A percentile compares a stretch with the other conserved stretches of the same genome.
Conservation (phyloP, 2,113 vertebrate species). For the Sarotherodon lohbergeri region DNA sequence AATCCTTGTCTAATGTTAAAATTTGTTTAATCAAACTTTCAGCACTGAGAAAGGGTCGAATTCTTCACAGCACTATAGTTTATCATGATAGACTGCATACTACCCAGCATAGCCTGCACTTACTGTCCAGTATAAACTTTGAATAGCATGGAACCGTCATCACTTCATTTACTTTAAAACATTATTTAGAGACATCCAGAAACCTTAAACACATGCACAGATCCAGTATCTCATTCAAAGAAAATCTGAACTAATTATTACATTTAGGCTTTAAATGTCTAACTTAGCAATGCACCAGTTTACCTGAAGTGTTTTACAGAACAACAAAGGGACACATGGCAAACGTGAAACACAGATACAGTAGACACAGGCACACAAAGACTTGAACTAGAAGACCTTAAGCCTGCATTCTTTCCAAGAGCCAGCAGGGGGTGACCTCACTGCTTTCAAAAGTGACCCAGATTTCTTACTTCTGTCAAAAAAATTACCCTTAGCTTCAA, state of each 20-base stretch:
- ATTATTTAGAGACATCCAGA: background rate
- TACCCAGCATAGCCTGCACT: background rate
- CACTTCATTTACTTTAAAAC: background rate
- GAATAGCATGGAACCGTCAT: background rate
- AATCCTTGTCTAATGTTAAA: background rate
- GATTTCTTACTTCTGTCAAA: background rate
- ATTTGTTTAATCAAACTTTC: background rate
- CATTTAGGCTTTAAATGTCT: background rate
- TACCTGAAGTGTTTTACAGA: background rate
- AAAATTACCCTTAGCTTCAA: background rate
- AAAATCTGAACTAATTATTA: background rate
- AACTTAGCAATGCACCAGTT: background rate
- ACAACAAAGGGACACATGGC: background rate
- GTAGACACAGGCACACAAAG: background rate
- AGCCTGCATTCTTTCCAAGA: background rate
- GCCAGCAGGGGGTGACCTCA: background rate
- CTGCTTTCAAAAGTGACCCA: background rate
- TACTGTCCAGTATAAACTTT: background rate
- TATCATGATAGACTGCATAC: background rate
- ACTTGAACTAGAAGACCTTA: background rate
- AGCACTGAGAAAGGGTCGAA: rapidly evolving
- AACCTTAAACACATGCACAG: background rate
- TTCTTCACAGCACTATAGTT: background rate
- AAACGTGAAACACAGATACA: background rate
- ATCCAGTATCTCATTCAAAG: background rate